phyloP scores from a whole-genome alignment of 2,888 invertebrate species.

The Melinaea marsaeus region DNA sequence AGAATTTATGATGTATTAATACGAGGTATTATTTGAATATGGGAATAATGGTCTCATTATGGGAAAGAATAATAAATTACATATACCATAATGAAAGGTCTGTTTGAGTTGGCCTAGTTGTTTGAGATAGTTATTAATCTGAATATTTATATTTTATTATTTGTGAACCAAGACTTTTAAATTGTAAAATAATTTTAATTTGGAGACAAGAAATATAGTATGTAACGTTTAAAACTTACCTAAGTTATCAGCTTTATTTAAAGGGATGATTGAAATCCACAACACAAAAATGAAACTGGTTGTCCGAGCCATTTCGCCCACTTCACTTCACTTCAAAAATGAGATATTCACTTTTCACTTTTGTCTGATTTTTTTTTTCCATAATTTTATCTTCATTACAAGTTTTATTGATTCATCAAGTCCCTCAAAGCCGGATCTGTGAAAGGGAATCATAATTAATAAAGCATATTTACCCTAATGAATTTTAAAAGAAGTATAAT shows the following conservation, averaged over 20 bases:
- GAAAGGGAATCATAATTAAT: constrained; percentile 5
- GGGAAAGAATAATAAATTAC: too few species aligned
- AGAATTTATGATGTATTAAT: too few species aligned
- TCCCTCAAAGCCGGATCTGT: background rate
- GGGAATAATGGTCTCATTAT: too few species aligned
- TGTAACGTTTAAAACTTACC: constrained; percentile 43
- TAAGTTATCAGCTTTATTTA: constrained; percentile 68
- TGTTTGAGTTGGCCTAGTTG: too few species aligned
- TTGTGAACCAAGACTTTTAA: too few species aligned
- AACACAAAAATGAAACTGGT: constrained; percentile 56
- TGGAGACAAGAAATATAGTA: too few species aligned
- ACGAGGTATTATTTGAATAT: too few species aligned
- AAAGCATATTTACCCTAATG: background rate
- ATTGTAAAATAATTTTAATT: too few species aligned
- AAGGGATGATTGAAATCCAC: constrained; percentile 64
- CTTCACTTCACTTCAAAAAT: constrained; percentile 22
- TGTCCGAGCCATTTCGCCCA: constrained; percentile 51
- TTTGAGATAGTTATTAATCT: too few species aligned
- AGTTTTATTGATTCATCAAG: background rate
- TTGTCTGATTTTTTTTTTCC: constrained; percentile 1
- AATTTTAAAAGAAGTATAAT: background rate
- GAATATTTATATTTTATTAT: too few species aligned
- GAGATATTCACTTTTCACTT: constrained; percentile 20
- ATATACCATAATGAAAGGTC: too few species aligned
- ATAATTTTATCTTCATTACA: background rate